Base-by-base conservation (phyloP, 2,113 vertebrate genomes). In the Saguinus imperator region DNA sequence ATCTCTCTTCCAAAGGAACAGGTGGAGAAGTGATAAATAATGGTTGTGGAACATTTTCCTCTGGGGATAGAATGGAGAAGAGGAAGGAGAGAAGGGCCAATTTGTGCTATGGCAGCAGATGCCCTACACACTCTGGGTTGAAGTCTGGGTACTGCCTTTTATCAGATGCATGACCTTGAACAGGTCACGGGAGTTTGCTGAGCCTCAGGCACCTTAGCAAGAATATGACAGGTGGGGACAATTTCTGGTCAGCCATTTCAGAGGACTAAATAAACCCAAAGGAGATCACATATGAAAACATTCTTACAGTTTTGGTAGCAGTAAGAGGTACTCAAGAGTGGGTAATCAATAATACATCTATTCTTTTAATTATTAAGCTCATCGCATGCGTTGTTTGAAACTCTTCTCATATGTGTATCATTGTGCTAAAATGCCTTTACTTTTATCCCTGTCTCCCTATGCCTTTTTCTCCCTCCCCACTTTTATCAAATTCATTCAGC, bases 1-100 rank as follows among this genome's bases (percentile, higher is more conserved):
- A 45, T 83, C 72, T 93, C 77, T 77, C 48, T 94, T 97, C 73
- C 3, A 45, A 84, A 95, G 87, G 81, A 92, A n/a, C 61, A 82
- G 91, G 88, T 89, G 52, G 35, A 29, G 25, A 92, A 86, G 58
- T 3, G 4, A 50, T 86, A 64, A 87, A 91, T 25, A 68, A 79
- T 3, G 1, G 50, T 83, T 72, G 17, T 3, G 11, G 25, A 61
- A 27, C n/a, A 35, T 79, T 91, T 82, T 66, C n/a, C 61, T 80
- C 64, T n/a, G 50, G 75, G 77, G 29, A n/a, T 14, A 7, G 58
- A 61, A 43, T 2, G 20, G 50, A 58, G 50, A 50, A 9, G 0
- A 7, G 17, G 45, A 61, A 27, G 70, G 70, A 87, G 76, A 89
- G 32, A 20, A 64, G 45, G 37, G 3, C 35, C 21, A 12, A 1